Base-by-base conservation (phyloP, 2,888 invertebrate species). In the Ypsolopha sequella region DNA sequence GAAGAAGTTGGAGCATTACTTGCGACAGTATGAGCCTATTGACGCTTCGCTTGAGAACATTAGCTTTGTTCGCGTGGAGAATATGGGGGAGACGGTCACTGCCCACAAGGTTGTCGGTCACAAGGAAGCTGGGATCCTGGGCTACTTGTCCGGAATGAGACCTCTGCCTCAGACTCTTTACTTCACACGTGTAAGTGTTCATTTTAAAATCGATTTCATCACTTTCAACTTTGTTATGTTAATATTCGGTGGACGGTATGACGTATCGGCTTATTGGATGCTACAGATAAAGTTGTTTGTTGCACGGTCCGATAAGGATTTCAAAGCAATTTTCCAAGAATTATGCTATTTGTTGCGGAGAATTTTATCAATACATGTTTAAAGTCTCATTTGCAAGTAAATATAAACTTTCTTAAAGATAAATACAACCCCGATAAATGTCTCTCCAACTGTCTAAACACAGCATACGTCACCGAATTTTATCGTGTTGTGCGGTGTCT, bases 101-200 rank as follows among this genome's bases (percentile, higher is more conserved):
- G 91, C 93, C 0, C 91, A 91, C 62, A 91, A 91, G 54, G 89
- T 94, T 4, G 88, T 88, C 48, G 93, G 96, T 0, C 93, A 95
- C 64, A 90, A 94, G 60, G 95, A 96, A 71, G 92, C 93, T 50
- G 90, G 93, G 52, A 93, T 97, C 41, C 91, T 97, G 48, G 95
- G 95, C 54, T 97, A 96, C 67, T 82, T 98, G 53, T 95, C 96
- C 65, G 94, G 94, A 61, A 93, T 96, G 68, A 93, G 93, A 60
- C 91, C 94, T 1, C 87, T 92, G 58, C 93, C 94, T 6, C 93
- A 96, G 65, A 95, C 95, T 6, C 89, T 97, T 56, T 98, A 96
- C 73, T 92, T 98, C 65, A 95, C 96, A 51, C 88, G 97, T 86
- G 96, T 96, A 81, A 89, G 91, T 86, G 11, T 24, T 24, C 9